Base-by-base conservation (phyloP, 1,140 invertebrate genomes). In the Zophobas atratus region DNA sequence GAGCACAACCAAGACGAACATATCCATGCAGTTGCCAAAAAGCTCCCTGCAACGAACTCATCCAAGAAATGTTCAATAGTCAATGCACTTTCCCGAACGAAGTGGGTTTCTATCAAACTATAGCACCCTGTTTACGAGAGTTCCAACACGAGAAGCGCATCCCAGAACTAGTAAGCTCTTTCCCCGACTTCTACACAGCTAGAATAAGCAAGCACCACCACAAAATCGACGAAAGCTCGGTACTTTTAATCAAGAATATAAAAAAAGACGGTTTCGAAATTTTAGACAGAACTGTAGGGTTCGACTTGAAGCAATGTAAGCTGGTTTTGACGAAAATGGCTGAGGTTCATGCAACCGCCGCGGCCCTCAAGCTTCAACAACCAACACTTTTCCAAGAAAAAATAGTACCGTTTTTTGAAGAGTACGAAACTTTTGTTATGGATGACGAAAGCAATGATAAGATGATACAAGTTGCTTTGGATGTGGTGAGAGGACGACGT, bases 21-120 rank as follows among this genome's bases (percentile, higher is more conserved):
- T 2, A 72, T 87, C 51, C 48, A 86, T 46, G 55, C 88, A 0
- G 85, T 89, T 2, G 87, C 86, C 1, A 89, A 89, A 75, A 85
- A 84, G 80, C 79, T 79, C 6, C 87, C 87, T 0, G 81, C 81
- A 87, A 83, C 0, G 83, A 86, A 1, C 81, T 83, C 1, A 84
- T 87, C 36, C 80, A 79, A 8, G 49, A 81, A 6, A 38, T 87
- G 0, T 88, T 86, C 63, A 84, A 88, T 48, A 84, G 81, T 60
- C 76, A 80, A 1, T 85, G 81, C 4, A 88, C 87, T 1, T 87
- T 88, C 38, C 80, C 77, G 33, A 88, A 87, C 57, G 83, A 84
- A 81, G 75, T 82, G 6, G 70, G 32, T 6, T 70, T 82, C 6
- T 84, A 84, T 48, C 78, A 48, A 1, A 78, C 49, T 5, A 70